Conservation (phyloP, 1,140 invertebrate species). For the Linepithema humile region DNA sequence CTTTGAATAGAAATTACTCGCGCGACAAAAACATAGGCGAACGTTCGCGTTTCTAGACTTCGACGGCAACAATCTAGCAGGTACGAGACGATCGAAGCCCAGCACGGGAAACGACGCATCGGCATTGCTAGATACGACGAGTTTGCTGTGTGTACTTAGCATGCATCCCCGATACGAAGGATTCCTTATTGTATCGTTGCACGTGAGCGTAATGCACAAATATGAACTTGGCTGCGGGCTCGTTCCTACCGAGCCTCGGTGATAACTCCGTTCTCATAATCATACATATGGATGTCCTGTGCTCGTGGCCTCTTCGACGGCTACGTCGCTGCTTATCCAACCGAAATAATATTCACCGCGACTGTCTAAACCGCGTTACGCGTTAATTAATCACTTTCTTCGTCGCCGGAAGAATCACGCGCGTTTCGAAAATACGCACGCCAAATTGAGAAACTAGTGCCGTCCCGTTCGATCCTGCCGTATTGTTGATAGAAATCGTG, state of each 20-base stretch:
- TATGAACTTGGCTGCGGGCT: constrained; percentile 80
- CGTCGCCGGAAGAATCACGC: neutral
- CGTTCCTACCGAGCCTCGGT: constrained; percentile 72
- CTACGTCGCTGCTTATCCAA: constrained; percentile 64
- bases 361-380: constrained; percentile 33
- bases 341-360: constrained; percentile 59
- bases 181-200: constrained; percentile 85
- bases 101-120: constrained; percentile 41
- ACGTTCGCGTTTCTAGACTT: neutral
- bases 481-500: neutral
- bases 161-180: constrained; percentile 84
- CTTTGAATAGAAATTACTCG: constrained; percentile 1
- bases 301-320: constrained; percentile 65
- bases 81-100: constrained; percentile 54
- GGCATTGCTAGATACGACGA: constrained; percentile 64
- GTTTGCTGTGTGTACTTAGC: constrained; percentile 76
- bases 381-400: constrained; percentile 7
- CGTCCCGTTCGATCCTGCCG: neutral
- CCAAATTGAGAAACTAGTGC: neutral
- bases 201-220: constrained; percentile 84
- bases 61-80: constrained; percentile 46
- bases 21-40: constrained; percentile 9
- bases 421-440: constrained; percentile 21
- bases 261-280: constrained; percentile 83
- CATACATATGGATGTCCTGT: constrained; percentile 81